Percentiles rank a stretch among this genome's conserved stretches.
phyloP scores from a whole-genome alignment of 2,797 vertebrate species.

The Carduelis carduelis region DNA sequence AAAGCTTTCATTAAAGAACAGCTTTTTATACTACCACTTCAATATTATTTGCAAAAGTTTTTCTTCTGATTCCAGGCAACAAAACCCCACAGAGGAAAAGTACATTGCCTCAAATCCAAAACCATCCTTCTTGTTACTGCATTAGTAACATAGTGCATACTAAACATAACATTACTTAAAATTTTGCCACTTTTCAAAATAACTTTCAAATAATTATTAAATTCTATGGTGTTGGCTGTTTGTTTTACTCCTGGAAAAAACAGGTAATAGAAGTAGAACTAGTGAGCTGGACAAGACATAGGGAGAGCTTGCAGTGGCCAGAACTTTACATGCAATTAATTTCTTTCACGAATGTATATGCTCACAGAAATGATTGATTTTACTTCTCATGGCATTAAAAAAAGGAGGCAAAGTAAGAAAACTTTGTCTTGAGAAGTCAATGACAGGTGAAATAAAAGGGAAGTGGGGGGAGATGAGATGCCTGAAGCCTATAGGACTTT shows the following conservation, averaged over 20 bases:
- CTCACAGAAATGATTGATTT: not conserved
- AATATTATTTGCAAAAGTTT: not conserved
- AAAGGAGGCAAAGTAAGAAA: not conserved
- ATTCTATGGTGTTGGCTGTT: not conserved
- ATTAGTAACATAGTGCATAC: not conserved
- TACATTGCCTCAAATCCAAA: not conserved
- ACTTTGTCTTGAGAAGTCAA: not conserved
- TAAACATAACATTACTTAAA: not conserved
- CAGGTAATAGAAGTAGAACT: not conserved
- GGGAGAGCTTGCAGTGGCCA: not conserved
- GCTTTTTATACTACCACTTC: not conserved
- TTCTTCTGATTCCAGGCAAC: not conserved
- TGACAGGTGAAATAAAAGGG: not conserved
- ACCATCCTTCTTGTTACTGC: not conserved
- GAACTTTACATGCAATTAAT: not conserved
- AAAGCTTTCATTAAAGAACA: not conserved
- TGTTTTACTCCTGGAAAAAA: not conserved
- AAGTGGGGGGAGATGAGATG: not conserved
- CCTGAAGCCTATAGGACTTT: not conserved
- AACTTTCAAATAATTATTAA: not conserved
- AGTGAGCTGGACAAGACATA: not conserved
- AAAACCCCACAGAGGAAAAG: not conserved
- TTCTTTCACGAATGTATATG: not conserved
- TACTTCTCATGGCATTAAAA: not conserved
- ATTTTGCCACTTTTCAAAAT: not conserved